Evolutionary conservation across 2,113 vertebrate species (phyloP), one percentile per base, ranked within the genome.

Genomic region (Rousettus leschenaultii): DNA sequence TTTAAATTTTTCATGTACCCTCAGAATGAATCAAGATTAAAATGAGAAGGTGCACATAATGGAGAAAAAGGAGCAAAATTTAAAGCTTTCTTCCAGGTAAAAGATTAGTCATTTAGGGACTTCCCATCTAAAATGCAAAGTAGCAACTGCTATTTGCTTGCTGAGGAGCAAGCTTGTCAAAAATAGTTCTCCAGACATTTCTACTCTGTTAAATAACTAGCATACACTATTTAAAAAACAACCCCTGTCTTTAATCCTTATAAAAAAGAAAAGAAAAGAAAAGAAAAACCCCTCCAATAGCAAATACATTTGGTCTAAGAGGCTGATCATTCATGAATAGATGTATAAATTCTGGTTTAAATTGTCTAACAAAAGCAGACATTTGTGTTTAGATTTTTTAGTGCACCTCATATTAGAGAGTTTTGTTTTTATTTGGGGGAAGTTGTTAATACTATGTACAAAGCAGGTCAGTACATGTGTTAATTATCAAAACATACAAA

Each of bases 1-100:
- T 75, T 93, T 96, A 89, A 96, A 91, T 74, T 71, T 96, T 95
- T 77, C 51, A 71, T n/a, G 38, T 71, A 38, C 33, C 86, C 59
- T 48, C 53, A 84, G 53, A 91, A 91, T 68, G 79, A 94, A 73
- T 95, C 61, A 89, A 80, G 59, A 90, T 57, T 89, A 77, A 96
- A 91, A 87, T 61, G 38, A 93, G 10, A 16, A 77, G 19, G 15
- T 65, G 4, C 18, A 77, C n/a, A 40, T 85, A 94, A 83, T 48
- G 59, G 38, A 5, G 3, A 51, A 51, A 94, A 83, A 45, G 10
- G 21, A 75, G 26, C 38, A 89, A 95, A 80, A 84, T 71, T 19
- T 82, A 61, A 40, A 59, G 18, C 35, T 59, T 94, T 86, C 51
- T 82, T 92, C 53, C 66, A 80, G 38, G 51, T 75, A 48, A 91